phyloP scores from a whole-genome alignment of 2,888 invertebrate genomes.

The Apodemia zela region DNA sequence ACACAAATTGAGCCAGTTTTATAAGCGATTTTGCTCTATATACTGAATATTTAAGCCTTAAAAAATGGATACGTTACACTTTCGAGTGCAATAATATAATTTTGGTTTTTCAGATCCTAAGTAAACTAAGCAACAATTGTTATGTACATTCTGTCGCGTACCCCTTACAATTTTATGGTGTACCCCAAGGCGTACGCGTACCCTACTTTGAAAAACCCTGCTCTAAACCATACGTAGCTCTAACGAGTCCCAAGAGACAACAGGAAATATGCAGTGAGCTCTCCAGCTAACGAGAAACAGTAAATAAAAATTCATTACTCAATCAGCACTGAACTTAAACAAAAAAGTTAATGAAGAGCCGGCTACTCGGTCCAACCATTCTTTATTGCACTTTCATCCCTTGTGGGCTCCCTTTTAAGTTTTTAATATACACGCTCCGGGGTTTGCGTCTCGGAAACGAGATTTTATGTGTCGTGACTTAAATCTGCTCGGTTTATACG shows the following conservation, averaged over 20 bases:
- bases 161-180: no score
- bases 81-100: no score
- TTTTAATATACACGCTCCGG: conserved; percentile 26
- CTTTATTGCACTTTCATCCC: conserved; percentile 16
- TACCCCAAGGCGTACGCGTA: no score
- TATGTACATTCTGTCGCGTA: no score
- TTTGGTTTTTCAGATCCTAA: no score
- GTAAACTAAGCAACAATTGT: no score
- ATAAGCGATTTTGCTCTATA: no score
- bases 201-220: no score
- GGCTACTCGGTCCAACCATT: conserved; percentile 3
- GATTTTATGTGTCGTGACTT: conserved; percentile 30
- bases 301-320: conserved; percentile 16
- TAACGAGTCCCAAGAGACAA: background rate
- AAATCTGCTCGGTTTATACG: conserved; percentile 28
- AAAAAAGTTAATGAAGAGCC: conserved; percentile 15
- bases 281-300: conserved; percentile 3
- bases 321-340: conserved; percentile 13
- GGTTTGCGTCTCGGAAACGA: conserved; percentile 27
- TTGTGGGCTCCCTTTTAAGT: conserved; percentile 26
- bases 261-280: background rate
- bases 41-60: no score
- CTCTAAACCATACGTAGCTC: background rate
- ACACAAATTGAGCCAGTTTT: no score
- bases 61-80: no score